Conservation (phyloP, 2,888 invertebrate genomes). For the Apeira syringaria region DNA sequence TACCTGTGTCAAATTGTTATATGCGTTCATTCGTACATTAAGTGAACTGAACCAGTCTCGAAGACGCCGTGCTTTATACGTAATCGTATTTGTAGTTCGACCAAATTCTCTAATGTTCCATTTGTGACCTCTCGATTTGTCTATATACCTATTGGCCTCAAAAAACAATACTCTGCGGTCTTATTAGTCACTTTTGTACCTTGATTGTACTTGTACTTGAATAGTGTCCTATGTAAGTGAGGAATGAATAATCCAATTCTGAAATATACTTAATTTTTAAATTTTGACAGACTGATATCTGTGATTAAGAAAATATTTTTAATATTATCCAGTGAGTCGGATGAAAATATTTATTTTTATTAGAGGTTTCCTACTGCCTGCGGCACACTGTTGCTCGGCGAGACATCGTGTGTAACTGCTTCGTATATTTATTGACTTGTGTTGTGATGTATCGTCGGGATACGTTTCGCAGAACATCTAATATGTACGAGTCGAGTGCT, state of each 20-base stretch:
- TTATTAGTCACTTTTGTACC: conserved; percentile 82
- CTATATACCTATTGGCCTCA: conserved; percentile 61
- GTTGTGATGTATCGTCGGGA: conserved; percentile 55
- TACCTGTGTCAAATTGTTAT: conserved; percentile 80
- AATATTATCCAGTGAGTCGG: conserved; percentile 83
- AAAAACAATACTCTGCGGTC: conserved; percentile 77
- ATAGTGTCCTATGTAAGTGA: conserved; percentile 75
- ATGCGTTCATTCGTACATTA: conserved; percentile 73
- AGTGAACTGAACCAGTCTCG: conserved; percentile 66
- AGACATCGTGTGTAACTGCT: conserved; percentile 62
- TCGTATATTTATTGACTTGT: conserved; percentile 66
- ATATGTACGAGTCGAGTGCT: conserved; percentile 39
- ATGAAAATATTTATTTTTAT: conserved; percentile 81
- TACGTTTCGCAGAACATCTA: conserved; percentile 45
- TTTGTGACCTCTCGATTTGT: conserved; percentile 61
- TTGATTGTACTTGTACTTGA: conserved; percentile 79
- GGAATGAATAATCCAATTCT: conserved; percentile 79
- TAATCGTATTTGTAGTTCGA: conserved; percentile 64
- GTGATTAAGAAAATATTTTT: conserved; percentile 84
- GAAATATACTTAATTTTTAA: conserved; percentile 84
- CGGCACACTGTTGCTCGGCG: conserved; percentile 62
- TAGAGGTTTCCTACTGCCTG: conserved; percentile 79
- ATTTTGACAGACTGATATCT: conserved; percentile 84
- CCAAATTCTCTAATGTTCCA: conserved; percentile 66
- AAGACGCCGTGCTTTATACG: conserved; percentile 64